Evolutionary conservation across 2,113 vertebrate species (phyloP), one percentile per base, ranked within the genome.

Genomic region (Danionella cerebrum): DNA sequence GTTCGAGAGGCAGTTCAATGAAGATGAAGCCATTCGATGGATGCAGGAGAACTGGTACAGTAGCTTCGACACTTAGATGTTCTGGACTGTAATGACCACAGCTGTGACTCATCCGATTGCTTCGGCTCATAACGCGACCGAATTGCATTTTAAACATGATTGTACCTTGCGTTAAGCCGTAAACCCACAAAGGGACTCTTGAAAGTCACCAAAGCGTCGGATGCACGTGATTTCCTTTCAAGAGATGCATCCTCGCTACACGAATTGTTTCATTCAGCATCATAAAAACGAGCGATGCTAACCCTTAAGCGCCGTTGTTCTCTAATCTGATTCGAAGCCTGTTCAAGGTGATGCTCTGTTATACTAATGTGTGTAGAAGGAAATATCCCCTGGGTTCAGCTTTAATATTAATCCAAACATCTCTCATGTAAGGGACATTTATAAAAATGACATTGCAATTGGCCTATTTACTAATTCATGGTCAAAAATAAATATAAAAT

Each of bases 41-140:
- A 98, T 98, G 94, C 94, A 98, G 80, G 94, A 98, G 82, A 98
- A 98, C 90, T 98, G 94, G 94, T 96, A 84, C 19, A 12, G 11
- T 66, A 64, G 36, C 27, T 52, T 33, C 47, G 68, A 59, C 51
- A 47, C 67, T 67, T 45, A 47, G 2, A 64, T 31, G 27, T 9
- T 16, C 14, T 5, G 41, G 22, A 12, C n/a, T n/a, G 24, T 41
- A 25, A 25, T 25, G 22, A 27, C 29, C 51, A 53, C 50, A 45
- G 44, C 14, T 47, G 19, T 9, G 39, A 42, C 10, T 42, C 39
- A 13, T 44, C 14, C 3, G 5, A n/a, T 29, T 16, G 21, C 33
- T 11, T 29, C 29, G 1, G 19, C 35, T 18, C 19, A n/a, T 45
- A 27, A 25, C 21, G 24, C 4, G 22, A 18, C 25, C 29, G 57